Evolutionary conservation across 2,888 invertebrate species (phyloP).

Genomic region (Drosophila lacicola): DNA sequence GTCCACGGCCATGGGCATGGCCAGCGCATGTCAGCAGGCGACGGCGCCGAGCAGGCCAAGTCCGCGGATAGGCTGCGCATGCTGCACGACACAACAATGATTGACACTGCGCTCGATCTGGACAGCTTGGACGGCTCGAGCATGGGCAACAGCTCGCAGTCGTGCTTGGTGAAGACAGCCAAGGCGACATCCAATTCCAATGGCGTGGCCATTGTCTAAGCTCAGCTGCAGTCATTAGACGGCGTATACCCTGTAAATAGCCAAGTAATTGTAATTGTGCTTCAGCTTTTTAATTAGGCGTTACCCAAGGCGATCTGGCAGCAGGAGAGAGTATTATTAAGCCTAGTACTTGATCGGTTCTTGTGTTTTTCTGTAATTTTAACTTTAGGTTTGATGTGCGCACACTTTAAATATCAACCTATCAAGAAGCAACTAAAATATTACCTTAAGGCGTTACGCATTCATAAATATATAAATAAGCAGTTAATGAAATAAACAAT

Average conservation of each 20-base stretch:
- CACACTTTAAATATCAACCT: conserved; percentile 57
- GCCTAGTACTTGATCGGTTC: conserved; percentile 27
- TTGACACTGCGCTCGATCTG: conserved; percentile 94
- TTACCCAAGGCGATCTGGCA: conserved; percentile 24
- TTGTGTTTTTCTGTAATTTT: conserved; percentile 5
- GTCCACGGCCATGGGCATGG: conserved; percentile 20
- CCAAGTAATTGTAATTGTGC: conserved; percentile 42
- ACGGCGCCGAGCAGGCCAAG: conserved; percentile 71
- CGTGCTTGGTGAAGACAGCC: conserved; percentile 87
- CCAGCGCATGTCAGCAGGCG: conserved; percentile 53
- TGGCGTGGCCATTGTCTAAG: conserved; percentile 66
- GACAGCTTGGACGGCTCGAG: conserved; percentile 93
- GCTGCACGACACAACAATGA: conserved; percentile 95
- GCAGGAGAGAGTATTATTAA: conserved; percentile 31
- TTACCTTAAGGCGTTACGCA: conserved; percentile 80
- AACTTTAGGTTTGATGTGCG: conserved; percentile 21
- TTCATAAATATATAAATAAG: conserved; percentile 51
- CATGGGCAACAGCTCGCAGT: conserved; percentile 89
- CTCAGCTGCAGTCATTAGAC: conserved; percentile 7
- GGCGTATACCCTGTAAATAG: conserved; percentile 42
- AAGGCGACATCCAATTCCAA: conserved; percentile 35
- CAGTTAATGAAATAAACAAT: conserved; percentile 44
- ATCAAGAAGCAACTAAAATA: conserved; percentile 72
- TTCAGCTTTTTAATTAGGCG: conserved; percentile 45
- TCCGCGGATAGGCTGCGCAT: conserved; percentile 90